Percentiles rank a stretch among this genome's conserved stretches.
These are phyloP conservation scores for Epinotia brunnichana DNA, from an alignment of 2,888 invertebrate genomes.

Conservation along the genomic window DNA sequence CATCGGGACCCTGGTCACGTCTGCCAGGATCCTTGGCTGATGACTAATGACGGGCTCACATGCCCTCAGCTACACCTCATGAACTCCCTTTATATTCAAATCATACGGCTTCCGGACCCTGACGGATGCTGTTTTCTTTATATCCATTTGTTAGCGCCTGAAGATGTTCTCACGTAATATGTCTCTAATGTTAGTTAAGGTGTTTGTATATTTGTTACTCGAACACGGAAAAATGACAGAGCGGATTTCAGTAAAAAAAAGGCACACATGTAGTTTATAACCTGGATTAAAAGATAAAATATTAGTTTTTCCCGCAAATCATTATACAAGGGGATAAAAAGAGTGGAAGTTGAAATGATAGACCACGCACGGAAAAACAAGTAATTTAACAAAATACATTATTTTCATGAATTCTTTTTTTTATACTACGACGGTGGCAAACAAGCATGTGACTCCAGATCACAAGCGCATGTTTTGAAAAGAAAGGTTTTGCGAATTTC, in stretches of 20 bases:
- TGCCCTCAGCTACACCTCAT: slow-evolving; percentile 66
- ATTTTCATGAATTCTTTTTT: no score
- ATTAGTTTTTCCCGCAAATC: neutral
- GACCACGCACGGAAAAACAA: no score
- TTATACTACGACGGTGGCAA: no score
- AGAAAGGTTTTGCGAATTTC: neutral
- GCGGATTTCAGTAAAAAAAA: neutral
- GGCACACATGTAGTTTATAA: neutral
- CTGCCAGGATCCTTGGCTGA: slow-evolving; percentile 63
- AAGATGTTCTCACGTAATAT: slow-evolving; percentile 53
- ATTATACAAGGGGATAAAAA: neutral
- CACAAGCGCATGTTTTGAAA: no score
- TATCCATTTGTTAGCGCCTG: slow-evolving; percentile 73
- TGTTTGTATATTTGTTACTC: neutral
- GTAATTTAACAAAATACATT: no score
- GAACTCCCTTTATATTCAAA: slow-evolving; percentile 80
- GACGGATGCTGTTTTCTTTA: slow-evolving; percentile 81
- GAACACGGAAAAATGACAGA: neutral
- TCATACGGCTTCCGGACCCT: slow-evolving; percentile 78
- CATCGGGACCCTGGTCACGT: slow-evolving; percentile 72
- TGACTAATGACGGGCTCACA: slow-evolving; percentile 83
- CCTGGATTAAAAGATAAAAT: neutral
- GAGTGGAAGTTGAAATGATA: neutral
- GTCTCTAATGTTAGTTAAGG: neutral
- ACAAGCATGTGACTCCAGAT: no score